Evolutionary conservation across 64 coral and sea anemone species (phyloP), one percentile per base, ranked within the genome.

Genomic region (Platygyra sinensis): DNA sequence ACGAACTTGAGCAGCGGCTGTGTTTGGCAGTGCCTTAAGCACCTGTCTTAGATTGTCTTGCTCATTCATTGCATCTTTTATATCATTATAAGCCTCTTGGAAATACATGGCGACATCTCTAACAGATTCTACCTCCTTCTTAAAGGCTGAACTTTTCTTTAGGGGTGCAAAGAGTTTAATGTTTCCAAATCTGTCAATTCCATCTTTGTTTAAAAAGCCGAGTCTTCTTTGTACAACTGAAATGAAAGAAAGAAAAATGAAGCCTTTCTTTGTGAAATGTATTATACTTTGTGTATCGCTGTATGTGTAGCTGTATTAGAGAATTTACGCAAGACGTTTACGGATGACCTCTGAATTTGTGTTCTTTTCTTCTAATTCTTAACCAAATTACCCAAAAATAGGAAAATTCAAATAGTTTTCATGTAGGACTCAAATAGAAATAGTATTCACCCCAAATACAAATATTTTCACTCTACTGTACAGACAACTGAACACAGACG

Each of bases 101-200:
- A 60, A 82, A 5, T 61, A 52, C 0, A 13, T 2, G 18, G 79
- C 79, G 0, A 7, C 14, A 17, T 62, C 50, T 63, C 27, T 62
- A 22, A 82, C n/a, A 8, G 7, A 24, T 63, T 62, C 61, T 24
- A 82, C 79, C 6, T 60, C 2, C 5, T 59, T 55, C 61, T 82
- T 82, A 6, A 62, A 55, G 13, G 79, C 55, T 19, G 59, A 52
- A 17, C 54, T 62, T 27, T 60, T 65, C 7, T 28, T 82, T 30
- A 22, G 79, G 24, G 79, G 79, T 22, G 79, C 79, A 11, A 82
- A 82, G 18, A 82, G 13, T 27, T 82, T 27, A 62, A 62, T 82
- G 5, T 19, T 82, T 82, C 79, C 79, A 82, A 82, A 82, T 22
- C 52, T 82, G 55, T 82, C 79, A 31, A 60, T 62, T 19, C 61